Evolutionary conservation across 2,797 vertebrate genomes (phyloP).

Genomic region (Cynopterus sphinx): DNA sequence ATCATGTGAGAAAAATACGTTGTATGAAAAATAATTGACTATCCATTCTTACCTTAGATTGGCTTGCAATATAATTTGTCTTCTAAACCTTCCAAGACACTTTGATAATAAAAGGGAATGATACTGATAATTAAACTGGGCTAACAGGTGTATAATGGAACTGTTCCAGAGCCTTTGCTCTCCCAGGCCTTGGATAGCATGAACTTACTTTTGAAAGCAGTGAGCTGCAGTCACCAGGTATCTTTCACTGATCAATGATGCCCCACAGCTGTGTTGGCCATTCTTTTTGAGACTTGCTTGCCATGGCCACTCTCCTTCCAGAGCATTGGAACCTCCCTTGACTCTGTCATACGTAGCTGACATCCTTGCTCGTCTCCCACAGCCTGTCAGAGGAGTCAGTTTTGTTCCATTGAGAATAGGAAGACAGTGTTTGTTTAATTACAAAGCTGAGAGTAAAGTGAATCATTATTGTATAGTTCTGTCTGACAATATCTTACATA

Average conservation of each 20-base stretch:
- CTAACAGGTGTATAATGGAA: neutral
- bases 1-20: neutral
- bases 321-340: constrained; percentile 88
- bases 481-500: neutral
- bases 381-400: constrained; percentile 76
- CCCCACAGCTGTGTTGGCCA: constrained; percentile 92
- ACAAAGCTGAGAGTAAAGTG: neutral
- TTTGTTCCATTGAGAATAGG: constrained; percentile 6
- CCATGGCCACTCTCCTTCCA: constrained; percentile 93
- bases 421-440: neutral
- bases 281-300: constrained; percentile 93
- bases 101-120: neutral
- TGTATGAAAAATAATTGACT: neutral
- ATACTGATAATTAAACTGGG: neutral
- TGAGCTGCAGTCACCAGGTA: constrained; percentile 96
- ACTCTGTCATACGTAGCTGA: constrained; percentile 85
- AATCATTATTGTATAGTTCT: neutral
- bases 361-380: constrained; percentile 83
- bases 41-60: neutral
- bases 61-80: neutral
- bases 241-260: constrained; percentile 90
- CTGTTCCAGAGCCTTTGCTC: neutral
- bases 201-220: constrained; percentile 93
- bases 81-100: neutral
- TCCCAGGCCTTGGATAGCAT: neutral